Base-by-base conservation (phyloP, 2,888 invertebrate species). In the Hirtodrosophila histrioides region DNA sequence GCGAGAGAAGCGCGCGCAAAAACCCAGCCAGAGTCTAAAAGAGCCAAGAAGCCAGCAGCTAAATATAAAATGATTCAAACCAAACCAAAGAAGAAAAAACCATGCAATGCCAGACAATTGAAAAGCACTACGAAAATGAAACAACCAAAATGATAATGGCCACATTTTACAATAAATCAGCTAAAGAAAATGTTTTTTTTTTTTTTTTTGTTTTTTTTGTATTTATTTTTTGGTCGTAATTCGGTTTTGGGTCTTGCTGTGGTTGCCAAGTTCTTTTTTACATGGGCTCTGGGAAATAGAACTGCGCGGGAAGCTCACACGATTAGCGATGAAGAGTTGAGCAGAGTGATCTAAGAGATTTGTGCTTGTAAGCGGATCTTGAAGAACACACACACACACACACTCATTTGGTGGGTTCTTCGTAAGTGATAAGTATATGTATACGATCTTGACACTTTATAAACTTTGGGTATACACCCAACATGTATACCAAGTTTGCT, bases 61-160 rank as follows among this genome's bases (percentile, higher is more conserved):
- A 81, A 81, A 81, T 85, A 74, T 86, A 81, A 84, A 81, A 84
- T 83, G 33, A 83, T 86, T 64, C 61, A 57, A 76, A 68, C 69
- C 80, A 60, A 78, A 43, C 53, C 36, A 37, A 29, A 39, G 12
- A 61, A 46, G 40, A 46, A 71, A 55, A 55, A 50, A 48, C 53
- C 51, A 58, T 58, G 53, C 76, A 54, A 49, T 44, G 70, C 31
- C 53, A 73, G 53, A 74, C 77, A 77, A 74, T 77, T 77, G 73
- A 76, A 73, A 66, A 51, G 51, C 58, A 24, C 71, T 17, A 70
- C 55, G 55, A 72, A 75, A 73, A 65, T 53, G 43, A 75, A 75
- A 55, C 44, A 66, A 45, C 67, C 37, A 61, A 69, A 67, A 77
- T 62, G 61, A 72, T 77, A 74, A 72, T 73, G 58, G 68, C 60